Evolutionary conservation across 2,888 invertebrate species (phyloP).

Genomic region (Plebejus anna): DNA sequence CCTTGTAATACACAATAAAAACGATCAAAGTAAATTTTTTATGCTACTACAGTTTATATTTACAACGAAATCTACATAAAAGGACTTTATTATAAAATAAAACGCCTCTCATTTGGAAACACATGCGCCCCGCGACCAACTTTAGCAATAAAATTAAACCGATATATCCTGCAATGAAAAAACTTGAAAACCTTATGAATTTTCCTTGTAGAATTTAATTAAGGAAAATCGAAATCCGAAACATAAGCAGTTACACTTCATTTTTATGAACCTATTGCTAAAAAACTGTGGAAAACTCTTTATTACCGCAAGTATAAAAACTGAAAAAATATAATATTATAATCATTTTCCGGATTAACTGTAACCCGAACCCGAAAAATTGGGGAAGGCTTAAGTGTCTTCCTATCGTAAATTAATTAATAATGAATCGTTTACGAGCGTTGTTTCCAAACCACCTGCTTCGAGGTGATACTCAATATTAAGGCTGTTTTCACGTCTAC

Average conservation of each 20-base stretch:
- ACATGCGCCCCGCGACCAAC: constrained; percentile 24
- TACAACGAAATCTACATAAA: not conserved
- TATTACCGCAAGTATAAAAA: too few relatives aligned
- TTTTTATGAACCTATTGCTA: not conserved
- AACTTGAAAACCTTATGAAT: not conserved
- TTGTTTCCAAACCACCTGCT: constrained; percentile 25
- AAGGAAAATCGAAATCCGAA: not conserved
- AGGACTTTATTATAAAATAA: constrained; percentile 22
- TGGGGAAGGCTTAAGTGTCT: constrained; percentile 17
- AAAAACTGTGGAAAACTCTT: too few relatives aligned
- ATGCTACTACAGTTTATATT: not conserved
- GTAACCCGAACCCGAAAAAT: constrained; percentile 7
- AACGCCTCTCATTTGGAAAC: constrained; percentile 22
- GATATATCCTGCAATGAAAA: constrained; percentile 19
- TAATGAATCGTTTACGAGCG: constrained; percentile 27
- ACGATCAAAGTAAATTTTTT: too few relatives aligned
- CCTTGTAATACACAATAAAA: too few relatives aligned
- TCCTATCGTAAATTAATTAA: constrained; percentile 27
- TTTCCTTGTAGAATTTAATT: not conserved
- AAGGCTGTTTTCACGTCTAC: not conserved
- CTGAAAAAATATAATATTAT: not conserved
- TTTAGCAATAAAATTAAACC: constrained; percentile 20
- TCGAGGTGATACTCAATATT: constrained; percentile 16
- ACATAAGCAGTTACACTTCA: not conserved
- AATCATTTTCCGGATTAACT: constrained; percentile 13